These are phyloP conservation scores for Perizoma affinitatum DNA, from an alignment of 2,888 invertebrate species.

Conservation along the genomic window DNA sequence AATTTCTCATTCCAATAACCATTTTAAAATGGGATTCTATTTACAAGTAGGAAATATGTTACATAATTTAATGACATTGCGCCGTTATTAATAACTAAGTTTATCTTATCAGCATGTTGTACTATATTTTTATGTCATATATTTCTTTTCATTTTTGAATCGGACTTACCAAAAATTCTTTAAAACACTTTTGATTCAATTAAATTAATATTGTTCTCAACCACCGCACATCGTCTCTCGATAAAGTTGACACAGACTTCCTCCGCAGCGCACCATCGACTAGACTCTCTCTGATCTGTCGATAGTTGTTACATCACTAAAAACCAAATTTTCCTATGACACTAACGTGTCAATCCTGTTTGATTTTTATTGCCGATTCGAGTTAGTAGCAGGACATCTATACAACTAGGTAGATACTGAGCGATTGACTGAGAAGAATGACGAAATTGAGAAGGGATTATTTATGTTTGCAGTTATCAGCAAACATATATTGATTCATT, in stretches of 20 bases:
- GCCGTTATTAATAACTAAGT: too few species aligned
- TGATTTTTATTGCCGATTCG: neutral
- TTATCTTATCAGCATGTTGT: too few species aligned
- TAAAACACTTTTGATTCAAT: neutral
- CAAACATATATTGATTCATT: slow-evolving; percentile 36
- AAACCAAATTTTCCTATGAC: slow-evolving; percentile 13
- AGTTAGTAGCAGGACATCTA: neutral
- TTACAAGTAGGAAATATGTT: too few species aligned
- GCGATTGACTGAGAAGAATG: slow-evolving; percentile 14
- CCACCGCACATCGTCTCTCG: slow-evolving; percentile 7
- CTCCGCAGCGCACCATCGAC: slow-evolving; percentile 6
- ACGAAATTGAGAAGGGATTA: slow-evolving; percentile 8
- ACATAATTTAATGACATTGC: too few species aligned
- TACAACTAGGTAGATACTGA: neutral
- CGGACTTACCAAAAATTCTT: neutral
- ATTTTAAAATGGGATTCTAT: too few species aligned
- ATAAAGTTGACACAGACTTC: neutral
- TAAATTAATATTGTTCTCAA: slow-evolving; percentile 3
- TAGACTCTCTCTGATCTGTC: slow-evolving; percentile 3
- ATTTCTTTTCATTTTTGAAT: neutral
- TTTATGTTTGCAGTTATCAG: slow-evolving; percentile 30
- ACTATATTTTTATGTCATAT: too few species aligned
- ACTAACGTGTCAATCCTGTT: slow-evolving; percentile 10
- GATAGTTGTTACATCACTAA: slow-evolving; percentile 15
- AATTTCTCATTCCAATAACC: too few species aligned